Evolutionary conservation across 2,797 vertebrate genomes (phyloP).

Genomic region (Darevskia nairensis): DNA sequence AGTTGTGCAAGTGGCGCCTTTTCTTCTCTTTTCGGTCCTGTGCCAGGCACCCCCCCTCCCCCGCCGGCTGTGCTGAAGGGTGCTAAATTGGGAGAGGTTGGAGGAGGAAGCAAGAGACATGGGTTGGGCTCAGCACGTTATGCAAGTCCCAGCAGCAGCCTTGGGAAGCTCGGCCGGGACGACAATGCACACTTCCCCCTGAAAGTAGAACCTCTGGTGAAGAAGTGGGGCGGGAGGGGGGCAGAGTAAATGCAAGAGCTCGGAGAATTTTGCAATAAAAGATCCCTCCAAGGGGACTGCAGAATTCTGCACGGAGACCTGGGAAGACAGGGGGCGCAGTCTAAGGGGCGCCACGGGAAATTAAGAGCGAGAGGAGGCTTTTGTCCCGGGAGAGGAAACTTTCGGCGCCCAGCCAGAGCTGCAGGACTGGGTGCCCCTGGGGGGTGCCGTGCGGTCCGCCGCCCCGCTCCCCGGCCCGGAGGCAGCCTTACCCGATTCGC

Average conservation of each 20-base stretch:
- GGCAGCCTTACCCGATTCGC: slow-evolving; percentile 92
- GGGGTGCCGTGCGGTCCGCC: neutral
- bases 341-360: neutral
- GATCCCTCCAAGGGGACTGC: no score
- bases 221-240: neutral
- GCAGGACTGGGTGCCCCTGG: no score
- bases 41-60: neutral
- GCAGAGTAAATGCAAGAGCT: no score
- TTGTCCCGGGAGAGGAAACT: neutral
- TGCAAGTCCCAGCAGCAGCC: neutral
- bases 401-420: no score
- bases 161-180: neutral
- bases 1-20: no score
- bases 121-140: neutral
- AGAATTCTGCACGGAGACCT: no score
- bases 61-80: no score
- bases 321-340: neutral
- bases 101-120: neutral
- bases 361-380: neutral
- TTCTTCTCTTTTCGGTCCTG: neutral
- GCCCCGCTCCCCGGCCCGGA: slow-evolving; percentile 8
- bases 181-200: neutral
- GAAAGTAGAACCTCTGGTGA: neutral
- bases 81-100: neutral
- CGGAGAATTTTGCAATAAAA: no score